Base-by-base conservation (phyloP, 2,888 invertebrate species). In the Caenorhabditis sinica region DNA sequence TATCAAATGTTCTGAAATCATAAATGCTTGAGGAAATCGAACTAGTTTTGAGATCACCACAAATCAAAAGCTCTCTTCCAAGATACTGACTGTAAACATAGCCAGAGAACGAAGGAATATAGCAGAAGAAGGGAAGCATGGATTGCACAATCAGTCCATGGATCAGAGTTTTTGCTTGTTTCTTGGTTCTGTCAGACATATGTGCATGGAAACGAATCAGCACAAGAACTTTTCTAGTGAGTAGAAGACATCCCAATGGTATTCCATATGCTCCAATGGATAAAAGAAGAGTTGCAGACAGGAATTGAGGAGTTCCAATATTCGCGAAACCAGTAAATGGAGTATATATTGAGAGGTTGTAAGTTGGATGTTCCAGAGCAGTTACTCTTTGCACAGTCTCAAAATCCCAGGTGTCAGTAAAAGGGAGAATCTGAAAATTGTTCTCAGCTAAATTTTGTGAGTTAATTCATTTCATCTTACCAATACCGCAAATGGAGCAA, bases 131-230 rank as follows among this genome's bases (percentile, higher is more conserved):
- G 2, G 80, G 80, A 2, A 80, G 25, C 72, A 72, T 65, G 5
- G 80, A 80, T 33, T 80, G 80, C 9, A 80, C 80, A 25, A 80
- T 80, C 0, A 80, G 66, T 11, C 80, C 83, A 56, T 79, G 61
- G 28, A 83, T 79, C 5, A 83, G 53, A 25, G 83, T 83, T 15
- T 74, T 58, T 36, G 83, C 76, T 40, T 83, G 83, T 30, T 69
- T 79, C 45, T 83, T 83, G 15, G 83, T 83, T 33, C 65, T 74
- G 11, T 73, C 74, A 17, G 83, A 83, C 83, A 83, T 83, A 40
- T 71, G 79, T 25, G 63, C 40, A 51, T 83, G 83, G 30, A 74
- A 74, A 5, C 69, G 51, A 23, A 83, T 79, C 4, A 79, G 43
- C 20, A 36, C 43, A 1, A 83, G 58, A 36, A 83, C 83, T 71